These are phyloP conservation scores for Morpho achilles DNA, from an alignment of 2,888 invertebrate genomes.

Conservation along the genomic window DNA sequence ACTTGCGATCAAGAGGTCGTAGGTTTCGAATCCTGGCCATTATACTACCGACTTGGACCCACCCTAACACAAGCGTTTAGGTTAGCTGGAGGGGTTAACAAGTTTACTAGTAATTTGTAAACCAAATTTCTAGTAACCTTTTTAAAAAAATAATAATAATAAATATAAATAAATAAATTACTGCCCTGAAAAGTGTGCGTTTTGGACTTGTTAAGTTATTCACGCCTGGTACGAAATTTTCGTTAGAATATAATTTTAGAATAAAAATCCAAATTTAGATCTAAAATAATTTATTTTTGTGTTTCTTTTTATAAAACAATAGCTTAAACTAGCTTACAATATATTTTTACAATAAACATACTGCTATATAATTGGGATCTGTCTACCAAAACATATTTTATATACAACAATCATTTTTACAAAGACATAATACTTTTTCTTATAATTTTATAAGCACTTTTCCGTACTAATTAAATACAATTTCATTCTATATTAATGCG, in stretches of 20 bases:
- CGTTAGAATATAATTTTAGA: not conserved
- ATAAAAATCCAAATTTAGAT: constrained; percentile 38
- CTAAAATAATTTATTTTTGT: constrained; percentile 76
- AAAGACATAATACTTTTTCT: constrained; percentile 6
- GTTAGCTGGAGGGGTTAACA: too few relatives aligned
- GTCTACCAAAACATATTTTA: constrained; percentile 52
- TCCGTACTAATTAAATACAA: constrained; percentile 8
- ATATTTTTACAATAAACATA: constrained; percentile 65
- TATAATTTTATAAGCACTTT: constrained; percentile 4
- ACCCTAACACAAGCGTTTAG: too few relatives aligned
- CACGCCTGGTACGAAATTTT: too few relatives aligned
- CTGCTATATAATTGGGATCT: constrained; percentile 51
- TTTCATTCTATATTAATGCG: constrained; percentile 7
- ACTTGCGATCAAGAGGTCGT: too few relatives aligned
- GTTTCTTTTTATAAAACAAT: constrained; percentile 75
- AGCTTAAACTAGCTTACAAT: constrained; percentile 53
- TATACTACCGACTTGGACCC: too few relatives aligned
- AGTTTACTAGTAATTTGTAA: too few relatives aligned
- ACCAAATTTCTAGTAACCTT: too few relatives aligned
- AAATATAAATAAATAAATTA: too few relatives aligned
- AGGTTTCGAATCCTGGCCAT: too few relatives aligned
- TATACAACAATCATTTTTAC: constrained; percentile 37
- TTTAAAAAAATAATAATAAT: too few relatives aligned
- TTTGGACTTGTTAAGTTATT: too few relatives aligned
- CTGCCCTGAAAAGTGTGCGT: too few relatives aligned